Conservation (phyloP, 2,797 vertebrate species). For the Cynopterus sphinx region DNA sequence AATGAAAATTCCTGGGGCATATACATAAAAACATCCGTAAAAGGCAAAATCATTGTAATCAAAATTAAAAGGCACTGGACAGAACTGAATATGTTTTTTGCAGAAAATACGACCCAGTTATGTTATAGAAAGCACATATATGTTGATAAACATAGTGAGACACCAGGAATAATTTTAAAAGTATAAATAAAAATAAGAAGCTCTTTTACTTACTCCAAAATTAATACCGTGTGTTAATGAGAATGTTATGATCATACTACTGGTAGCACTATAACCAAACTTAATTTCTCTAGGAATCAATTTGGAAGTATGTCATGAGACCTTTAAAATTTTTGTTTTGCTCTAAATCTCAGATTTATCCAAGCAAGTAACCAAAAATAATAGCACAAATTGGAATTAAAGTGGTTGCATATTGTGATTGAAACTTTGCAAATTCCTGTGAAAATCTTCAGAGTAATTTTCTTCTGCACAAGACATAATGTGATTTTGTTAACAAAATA, state of each 20-base stretch:
- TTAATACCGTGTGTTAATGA: not conserved
- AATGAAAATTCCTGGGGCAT: not conserved
- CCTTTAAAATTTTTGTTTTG: not conserved
- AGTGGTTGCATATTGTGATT: slow-evolving; percentile 17
- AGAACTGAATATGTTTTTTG: not conserved
- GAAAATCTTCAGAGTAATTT: slow-evolving; percentile 21
- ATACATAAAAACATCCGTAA: not conserved
- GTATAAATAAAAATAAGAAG: not conserved
- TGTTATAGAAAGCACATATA: not conserved
- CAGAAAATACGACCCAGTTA: not conserved
- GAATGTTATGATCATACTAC: not conserved
- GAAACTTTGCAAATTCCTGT: slow-evolving; percentile 15
- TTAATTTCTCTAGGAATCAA: not conserved
- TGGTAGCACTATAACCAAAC: not conserved
- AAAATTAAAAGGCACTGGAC: not conserved
- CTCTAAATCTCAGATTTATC: not conserved
- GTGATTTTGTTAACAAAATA: slow-evolving; percentile 25
- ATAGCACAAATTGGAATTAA: slow-evolving; percentile 29
- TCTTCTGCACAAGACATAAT: not conserved
- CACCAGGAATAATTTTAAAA: not conserved
- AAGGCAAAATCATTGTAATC: not conserved
- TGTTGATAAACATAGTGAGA: not conserved
- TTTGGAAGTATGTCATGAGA: not conserved
- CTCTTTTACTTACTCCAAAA: not conserved
- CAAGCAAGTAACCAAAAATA: slow-evolving; percentile 33